Percentiles rank a stretch among this genome's conserved stretches.
Conservation (phyloP, 2,797 vertebrate species). For the Amblyraja radiata region DNA sequence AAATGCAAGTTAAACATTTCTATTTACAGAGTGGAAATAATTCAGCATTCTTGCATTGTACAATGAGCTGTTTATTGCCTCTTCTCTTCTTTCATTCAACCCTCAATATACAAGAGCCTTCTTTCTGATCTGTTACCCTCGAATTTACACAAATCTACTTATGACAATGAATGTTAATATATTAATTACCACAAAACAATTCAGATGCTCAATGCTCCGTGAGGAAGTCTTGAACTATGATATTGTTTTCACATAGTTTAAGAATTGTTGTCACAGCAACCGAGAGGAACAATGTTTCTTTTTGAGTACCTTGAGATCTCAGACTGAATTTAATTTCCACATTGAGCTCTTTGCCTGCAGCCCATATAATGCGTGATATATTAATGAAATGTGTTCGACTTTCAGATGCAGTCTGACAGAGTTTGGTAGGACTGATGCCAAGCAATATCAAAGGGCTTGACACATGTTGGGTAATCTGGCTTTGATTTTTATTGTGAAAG, state of each 20-base stretch:
- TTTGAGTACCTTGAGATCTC: conserved; percentile 39
- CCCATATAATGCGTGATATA: conserved; percentile 43
- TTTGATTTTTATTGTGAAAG: neutral
- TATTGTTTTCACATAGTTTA: neutral
- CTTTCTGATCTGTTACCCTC: neutral
- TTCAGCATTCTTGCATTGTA: neutral
- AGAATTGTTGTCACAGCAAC: conserved; percentile 6
- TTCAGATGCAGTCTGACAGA: conserved; percentile 39
- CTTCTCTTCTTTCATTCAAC: neutral
- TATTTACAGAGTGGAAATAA: neutral
- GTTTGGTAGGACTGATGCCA: neutral
- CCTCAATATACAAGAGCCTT: neutral
- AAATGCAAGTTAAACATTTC: neutral
- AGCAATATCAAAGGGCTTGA: neutral
- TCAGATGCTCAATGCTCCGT: neutral
- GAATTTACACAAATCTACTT: neutral
- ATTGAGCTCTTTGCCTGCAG: conserved; percentile 45
- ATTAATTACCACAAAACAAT: neutral
- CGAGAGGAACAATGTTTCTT: neutral
- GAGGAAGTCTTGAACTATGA: neutral
- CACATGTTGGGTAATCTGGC: neutral
- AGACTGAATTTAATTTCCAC: conserved; percentile 51
- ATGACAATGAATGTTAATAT: neutral
- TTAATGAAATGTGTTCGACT: conserved; percentile 41
- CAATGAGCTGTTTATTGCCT: neutral